Evolutionary conservation across 2,888 invertebrate genomes (phyloP), one percentile per base, ranked within the genome.

Genomic region (Drosophila sordidula): DNA sequence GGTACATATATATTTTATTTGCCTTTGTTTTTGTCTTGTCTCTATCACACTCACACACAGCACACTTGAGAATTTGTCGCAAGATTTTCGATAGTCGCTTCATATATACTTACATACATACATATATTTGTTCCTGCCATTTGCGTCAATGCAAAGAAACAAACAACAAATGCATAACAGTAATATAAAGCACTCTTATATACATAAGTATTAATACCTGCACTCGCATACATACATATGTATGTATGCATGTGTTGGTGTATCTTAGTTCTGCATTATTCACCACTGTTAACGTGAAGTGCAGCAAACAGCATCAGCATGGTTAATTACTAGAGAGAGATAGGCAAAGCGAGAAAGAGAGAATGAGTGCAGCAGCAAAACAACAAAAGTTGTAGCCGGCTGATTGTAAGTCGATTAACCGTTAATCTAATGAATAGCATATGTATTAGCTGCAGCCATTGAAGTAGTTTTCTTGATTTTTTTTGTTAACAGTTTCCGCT

Each of bases 131-230:
- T 26, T 29, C 9, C 22, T 22, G 22, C 39, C 58, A 61, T 65
- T 65, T 58, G 46, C 74, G 74, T 74, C 74, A 74, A 70, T 70
- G 71, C 34, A 29, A 42, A 42, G 49, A 63, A 55, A 51, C 54
- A 67, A 67, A 52, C 16, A 41, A 26, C 44, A 54, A 25, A 36
- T 54, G 46, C 56, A 44, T 39, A 51, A 41, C 32, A 49, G 39
- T 47, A 46, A 49, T 47, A 42, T 22, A 58, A 29, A 32, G 42
- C 26, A 25, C 12, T 3, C 8, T 14, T 34, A 39, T 29, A 32
- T 18, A 50, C 12, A 44, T 2, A 26, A 26, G 9, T 3, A 29
- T 29, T 29, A 3, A 26, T 26, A 26, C 26, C 26, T 18, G 9
- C 9, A 34, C 22, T 18, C 18, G 18, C 8, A 34, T 12, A 25